Base-by-base conservation (phyloP, 2,888 invertebrate species). In the Cordilura impudica region DNA sequence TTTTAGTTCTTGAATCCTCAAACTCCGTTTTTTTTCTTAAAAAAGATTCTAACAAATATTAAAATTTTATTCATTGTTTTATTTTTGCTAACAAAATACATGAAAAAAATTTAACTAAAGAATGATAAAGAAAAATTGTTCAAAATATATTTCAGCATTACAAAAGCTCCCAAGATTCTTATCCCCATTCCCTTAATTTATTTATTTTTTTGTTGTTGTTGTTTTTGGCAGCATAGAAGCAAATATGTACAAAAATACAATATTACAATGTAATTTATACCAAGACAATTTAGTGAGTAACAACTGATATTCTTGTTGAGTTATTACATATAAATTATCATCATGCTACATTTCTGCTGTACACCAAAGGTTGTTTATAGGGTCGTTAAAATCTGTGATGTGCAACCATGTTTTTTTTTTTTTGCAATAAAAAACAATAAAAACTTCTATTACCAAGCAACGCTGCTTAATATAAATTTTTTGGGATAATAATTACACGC, bases 11-110 rank as follows among this genome's bases (percentile, higher is more conserved):
- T 72, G 61, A 65, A 73, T 47, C 72, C 47, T 26, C 16, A 19
- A 60, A 45, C 45, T 67, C 23, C n/a, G n/a, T n/a, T n/a, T n/a
- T 67, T 56, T 65, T 3, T 73, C 39, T 75, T 73, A 31, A 49
- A 61, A 43, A 75, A 63, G 35, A 63, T 67, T 67, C 67, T 79
- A 63, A 29, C 75, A 75, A 67, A 75, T 79, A 75, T 75, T 79
- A 79, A 75, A 79, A 79, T 79, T 75, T 56, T 73, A 79, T 79
- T 75, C 75, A 74, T 79, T 78, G 70, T 66, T 71, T 71, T 61
- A 61, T 39, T 12, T 39, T 12, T n/a, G 12, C 10, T 14, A 4
- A n/a, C 12, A 12, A 51, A 65, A 54, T 35, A 60, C 58, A 54
- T 65, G 31, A 29, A 61, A n/a, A n/a, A n/a, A n/a, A n/a, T n/a